Evolutionary conservation across 2,888 invertebrate genomes (phyloP).

Genomic region (Napeogenes inachia): DNA sequence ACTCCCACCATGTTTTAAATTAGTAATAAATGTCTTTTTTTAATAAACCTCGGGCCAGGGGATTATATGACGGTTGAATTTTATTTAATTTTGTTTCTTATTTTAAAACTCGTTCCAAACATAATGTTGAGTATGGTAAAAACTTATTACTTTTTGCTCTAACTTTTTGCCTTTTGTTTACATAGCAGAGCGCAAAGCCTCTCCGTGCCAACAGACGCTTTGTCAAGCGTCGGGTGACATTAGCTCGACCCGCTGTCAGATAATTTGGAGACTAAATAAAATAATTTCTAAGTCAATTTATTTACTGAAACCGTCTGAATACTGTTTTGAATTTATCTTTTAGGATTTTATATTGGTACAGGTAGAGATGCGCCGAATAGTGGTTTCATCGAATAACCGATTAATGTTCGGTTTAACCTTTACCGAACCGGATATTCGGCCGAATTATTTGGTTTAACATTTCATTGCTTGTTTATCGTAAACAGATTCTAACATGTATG

Average conservation of each 20-base stretch:
- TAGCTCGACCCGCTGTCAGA: conserved; percentile 68
- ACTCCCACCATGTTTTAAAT: neutral
- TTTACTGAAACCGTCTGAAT: conserved; percentile 15
- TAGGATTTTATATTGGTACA: no score
- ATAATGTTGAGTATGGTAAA: conserved; percentile 54
- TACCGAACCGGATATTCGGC: no score
- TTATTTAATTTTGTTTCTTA: neutral
- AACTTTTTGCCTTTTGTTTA: conserved; percentile 62
- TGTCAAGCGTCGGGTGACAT: conserved; percentile 71
- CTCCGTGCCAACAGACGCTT: conserved; percentile 74
- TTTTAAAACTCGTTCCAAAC: no score
- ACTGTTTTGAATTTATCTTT: no score
- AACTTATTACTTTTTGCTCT: conserved; percentile 57
- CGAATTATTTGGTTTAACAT: no score
- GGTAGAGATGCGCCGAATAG: no score
- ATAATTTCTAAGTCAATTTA: conserved; percentile 49
- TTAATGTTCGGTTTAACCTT: no score
- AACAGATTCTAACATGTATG: no score
- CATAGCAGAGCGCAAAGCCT: conserved; percentile 64
- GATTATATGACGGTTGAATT: neutral
- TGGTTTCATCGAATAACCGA: no score
- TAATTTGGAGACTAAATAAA: conserved; percentile 69
- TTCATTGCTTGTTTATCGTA: no score
- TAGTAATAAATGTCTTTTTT: neutral
- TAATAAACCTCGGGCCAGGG: no score